A percentile compares a stretch with the other conserved stretches of the same genome.
phyloP scores from a whole-genome alignment of 1,140 invertebrate genomes.

The Microplitis mediator region DNA sequence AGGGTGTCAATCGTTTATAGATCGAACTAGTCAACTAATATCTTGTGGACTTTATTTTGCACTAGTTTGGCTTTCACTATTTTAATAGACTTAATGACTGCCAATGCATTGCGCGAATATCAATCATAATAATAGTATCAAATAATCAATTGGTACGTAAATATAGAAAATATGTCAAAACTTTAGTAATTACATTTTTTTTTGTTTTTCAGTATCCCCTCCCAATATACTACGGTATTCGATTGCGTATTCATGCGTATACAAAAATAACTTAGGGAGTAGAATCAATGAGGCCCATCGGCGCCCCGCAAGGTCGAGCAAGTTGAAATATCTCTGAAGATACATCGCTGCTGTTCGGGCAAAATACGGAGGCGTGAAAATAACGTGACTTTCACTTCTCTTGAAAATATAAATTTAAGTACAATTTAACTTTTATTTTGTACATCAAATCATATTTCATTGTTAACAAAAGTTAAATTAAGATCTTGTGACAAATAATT shows the following conservation, averaged over 20 bases:
- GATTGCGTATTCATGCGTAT: conserved; percentile 9
- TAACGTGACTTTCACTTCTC: conserved; percentile 29
- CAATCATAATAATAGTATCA: neutral
- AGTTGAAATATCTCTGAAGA: conserved; percentile 12
- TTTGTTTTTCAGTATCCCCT: neutral
- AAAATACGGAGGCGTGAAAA: conserved; percentile 19
- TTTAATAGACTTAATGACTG: no score
- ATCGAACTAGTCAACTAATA: neutral
- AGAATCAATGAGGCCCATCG: conserved; percentile 22
- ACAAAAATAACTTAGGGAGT: conserved; percentile 16
- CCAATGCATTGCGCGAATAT: neutral
- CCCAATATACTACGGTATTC: neutral
- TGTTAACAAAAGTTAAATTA: neutral
- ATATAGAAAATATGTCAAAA: neutral
- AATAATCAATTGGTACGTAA: neutral
- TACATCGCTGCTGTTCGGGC: neutral
- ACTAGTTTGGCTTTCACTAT: neutral
- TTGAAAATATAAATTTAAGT: neutral
- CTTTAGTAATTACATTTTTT: neutral
- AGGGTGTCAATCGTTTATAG: no score
- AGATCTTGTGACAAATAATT: neutral
- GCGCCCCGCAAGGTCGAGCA: conserved; percentile 22
- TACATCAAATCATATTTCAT: neutral
- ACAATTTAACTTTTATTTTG: neutral
- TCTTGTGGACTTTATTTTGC: conserved; percentile 1